A percentile compares a stretch with the other conserved stretches of the same genome.
phyloP scores from a whole-genome alignment of 2,113 vertebrate species.

The Dolichotis patagonum region DNA sequence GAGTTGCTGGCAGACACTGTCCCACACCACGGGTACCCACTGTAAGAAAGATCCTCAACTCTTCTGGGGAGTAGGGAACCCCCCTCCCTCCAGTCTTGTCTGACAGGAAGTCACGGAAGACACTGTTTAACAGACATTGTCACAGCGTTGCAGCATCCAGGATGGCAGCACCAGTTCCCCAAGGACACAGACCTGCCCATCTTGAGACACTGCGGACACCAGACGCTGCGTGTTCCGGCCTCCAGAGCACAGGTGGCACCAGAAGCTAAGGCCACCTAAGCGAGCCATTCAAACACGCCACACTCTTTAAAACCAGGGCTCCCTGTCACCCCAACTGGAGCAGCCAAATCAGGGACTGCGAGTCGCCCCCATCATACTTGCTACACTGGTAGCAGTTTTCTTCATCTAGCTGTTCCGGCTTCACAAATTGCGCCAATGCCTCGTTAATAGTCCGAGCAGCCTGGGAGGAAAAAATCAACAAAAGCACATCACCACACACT shows the following conservation, averaged over 20 bases:
- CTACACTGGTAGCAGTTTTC: slow-evolving; percentile 98
- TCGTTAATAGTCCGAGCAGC: slow-evolving; percentile 91
- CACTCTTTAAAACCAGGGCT: background rate
- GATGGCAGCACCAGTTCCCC: background rate
- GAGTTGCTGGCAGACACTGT: too few species aligned
- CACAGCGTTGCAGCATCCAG: background rate
- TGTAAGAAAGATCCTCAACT: too few species aligned
- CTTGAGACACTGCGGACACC: background rate
- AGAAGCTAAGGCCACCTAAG: background rate
- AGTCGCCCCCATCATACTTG: slow-evolving; percentile 87
- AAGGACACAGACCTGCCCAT: too few species aligned
- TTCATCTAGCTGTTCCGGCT: slow-evolving; percentile 95
- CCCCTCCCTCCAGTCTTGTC: background rate
- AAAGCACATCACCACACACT: background rate
- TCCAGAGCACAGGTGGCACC: rapidly evolving
- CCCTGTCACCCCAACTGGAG: too few species aligned
- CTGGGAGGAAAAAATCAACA: slow-evolving; percentile 85
- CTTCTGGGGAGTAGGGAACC: too few species aligned
- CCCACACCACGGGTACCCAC: too few species aligned
- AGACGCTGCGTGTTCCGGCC: background rate
- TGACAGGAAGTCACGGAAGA: background rate
- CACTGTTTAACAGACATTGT: background rate
- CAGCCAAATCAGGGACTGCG: background rate
- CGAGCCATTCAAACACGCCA: background rate
- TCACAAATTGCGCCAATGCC: slow-evolving; percentile 97